Base-by-base conservation (phyloP, 2,113 vertebrate genomes). In the Cryptoleucopteryx plumbea region DNA sequence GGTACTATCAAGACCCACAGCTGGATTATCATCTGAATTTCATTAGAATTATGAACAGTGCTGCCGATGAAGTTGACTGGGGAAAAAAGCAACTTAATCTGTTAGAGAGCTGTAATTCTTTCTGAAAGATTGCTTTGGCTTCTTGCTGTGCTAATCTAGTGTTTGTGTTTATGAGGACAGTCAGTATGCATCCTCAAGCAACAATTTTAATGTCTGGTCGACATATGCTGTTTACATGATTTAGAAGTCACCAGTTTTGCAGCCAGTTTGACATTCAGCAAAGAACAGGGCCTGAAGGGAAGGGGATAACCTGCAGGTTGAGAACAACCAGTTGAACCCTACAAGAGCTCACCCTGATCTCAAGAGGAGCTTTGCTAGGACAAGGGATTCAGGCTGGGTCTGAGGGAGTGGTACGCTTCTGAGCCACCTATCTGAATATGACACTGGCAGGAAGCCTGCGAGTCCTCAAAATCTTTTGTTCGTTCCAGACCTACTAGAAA, bases 41-140 rank as follows among this genome's bases (percentile, higher is more conserved):
- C n/a, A 77, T 94, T 95, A 87, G 43, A 53, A 80, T 93, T 91
- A 66, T 91, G 78, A 94, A 73, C 62, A 97, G 73, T 82, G 70
- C n/a, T 0, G 1, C 56, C 32, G 13, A 55, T 72, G 43, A 71
- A 58, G 38, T 72, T 82, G 56, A 63, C 19, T 36, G 21, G 32
- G 10, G 52, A 3, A 27, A 47, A 63, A 78, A 11, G 5, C 23
- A 82, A 72, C 48, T 52, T 90, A 68, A 89, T 86, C 81, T 91
- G 45, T 74, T 82, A 70, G 50, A 71, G 61, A 79, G 42, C 81
- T 77, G 55, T 82, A 87, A 80, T 91, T 94, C 53, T 82, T 74
- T 87, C 78, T 89, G 77, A 93, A 87, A 82, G 42, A 82, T 89
- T 82, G 66, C 58, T 95, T 95, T 86, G 75, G 55, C 65, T 89